These are phyloP conservation scores for Leucophenga montana DNA, from an alignment of 2,888 invertebrate species.

Conservation along the genomic window DNA sequence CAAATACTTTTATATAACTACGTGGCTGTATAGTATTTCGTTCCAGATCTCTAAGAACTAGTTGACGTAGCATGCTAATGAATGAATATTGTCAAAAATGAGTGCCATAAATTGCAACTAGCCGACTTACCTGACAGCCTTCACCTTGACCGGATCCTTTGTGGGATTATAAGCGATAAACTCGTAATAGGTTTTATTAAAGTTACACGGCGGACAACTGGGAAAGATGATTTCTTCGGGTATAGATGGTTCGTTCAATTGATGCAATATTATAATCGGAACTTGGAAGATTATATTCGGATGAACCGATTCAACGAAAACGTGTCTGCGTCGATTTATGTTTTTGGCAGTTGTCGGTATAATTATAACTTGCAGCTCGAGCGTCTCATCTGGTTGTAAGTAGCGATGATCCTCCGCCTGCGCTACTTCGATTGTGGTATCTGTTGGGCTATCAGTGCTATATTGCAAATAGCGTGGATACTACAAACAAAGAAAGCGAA, in stretches of 20 bases:
- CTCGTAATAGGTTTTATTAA: constrained; percentile 52
- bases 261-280: constrained; percentile 53
- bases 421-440: constrained; percentile 41
- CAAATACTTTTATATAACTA: constrained; percentile 46
- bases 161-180: constrained; percentile 57
- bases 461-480: constrained; percentile 52
- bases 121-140: constrained; percentile 14
- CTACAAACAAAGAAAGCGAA: constrained; percentile 48
- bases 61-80: no score
- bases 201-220: constrained; percentile 38
- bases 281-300: constrained; percentile 63
- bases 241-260: constrained; percentile 30
- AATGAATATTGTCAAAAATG: no score
- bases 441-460: constrained; percentile 55
- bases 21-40: no score
- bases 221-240: constrained; percentile 45
- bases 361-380: constrained; percentile 51
- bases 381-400: constrained; percentile 51
- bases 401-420: constrained; percentile 44
- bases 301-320: constrained; percentile 57
- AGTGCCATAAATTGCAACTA: neutral
- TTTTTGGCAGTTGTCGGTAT: constrained; percentile 30
- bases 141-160: constrained; percentile 36
- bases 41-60: no score
- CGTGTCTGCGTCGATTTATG: constrained; percentile 56